A percentile compares a stretch with the other conserved stretches of the same genome.
Evolutionary conservation across 1,140 invertebrate species (phyloP).

Genomic region (Vanessa tameamea): DNA sequence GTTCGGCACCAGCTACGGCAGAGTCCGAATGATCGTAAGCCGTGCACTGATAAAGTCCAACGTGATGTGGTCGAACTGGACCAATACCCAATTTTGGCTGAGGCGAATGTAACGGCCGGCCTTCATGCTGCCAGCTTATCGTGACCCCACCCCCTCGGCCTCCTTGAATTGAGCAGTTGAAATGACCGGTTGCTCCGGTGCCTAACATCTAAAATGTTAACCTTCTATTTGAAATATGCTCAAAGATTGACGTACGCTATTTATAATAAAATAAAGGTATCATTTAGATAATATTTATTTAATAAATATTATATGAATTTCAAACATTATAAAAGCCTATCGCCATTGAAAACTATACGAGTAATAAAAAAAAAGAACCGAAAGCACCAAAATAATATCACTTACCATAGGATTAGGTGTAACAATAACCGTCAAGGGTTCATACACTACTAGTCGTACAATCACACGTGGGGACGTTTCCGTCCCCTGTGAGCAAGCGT

Average conservation of each 20-base stretch:
- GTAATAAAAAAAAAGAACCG: no score
- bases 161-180: slow-evolving; percentile 69
- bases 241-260: neutral
- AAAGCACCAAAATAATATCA: neutral
- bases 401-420: slow-evolving; percentile 71
- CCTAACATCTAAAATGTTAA: slow-evolving; percentile 61
- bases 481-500: slow-evolving; percentile 60
- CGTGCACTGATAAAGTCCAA: slow-evolving; percentile 71
- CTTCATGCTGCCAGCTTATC: slow-evolving; percentile 72
- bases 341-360: neutral
- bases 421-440: slow-evolving; percentile 60
- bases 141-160: slow-evolving; percentile 66
- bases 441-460: slow-evolving; percentile 60
- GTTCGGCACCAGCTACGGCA: slow-evolving; percentile 63
- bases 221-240: neutral
- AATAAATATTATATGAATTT: neutral
- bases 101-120: slow-evolving; percentile 65
- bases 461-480: slow-evolving; percentile 57
- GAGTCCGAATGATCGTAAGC: slow-evolving; percentile 70
- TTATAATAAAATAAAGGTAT: no score
- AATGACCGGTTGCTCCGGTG: slow-evolving; percentile 64
- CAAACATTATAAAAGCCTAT: neutral
- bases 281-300: no score
- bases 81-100: slow-evolving; percentile 61
- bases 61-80: slow-evolving; percentile 66